Percentiles rank a stretch among this genome's conserved stretches.
These are phyloP conservation scores for Drosophila arizonae DNA, from an alignment of 1,140 invertebrate genomes.

Conservation along the genomic window DNA sequence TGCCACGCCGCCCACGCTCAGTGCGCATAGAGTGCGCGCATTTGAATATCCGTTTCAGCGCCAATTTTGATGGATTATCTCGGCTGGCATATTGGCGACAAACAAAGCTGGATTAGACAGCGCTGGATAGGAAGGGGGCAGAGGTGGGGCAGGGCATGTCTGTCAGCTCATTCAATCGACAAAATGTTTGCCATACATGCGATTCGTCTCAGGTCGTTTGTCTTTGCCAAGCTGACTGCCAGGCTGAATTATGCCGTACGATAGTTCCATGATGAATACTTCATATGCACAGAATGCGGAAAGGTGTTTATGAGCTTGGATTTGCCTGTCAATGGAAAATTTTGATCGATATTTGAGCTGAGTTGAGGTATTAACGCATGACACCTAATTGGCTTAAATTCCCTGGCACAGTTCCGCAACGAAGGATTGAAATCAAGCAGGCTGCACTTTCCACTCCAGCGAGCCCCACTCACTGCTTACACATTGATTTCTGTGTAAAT, in stretches of 20 bases:
- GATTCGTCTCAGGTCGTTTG: slow-evolving; percentile 66
- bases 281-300: slow-evolving; percentile 69
- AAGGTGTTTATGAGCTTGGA: slow-evolving; percentile 71
- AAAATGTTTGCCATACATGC: slow-evolving; percentile 25
- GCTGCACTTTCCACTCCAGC: slow-evolving; percentile 57
- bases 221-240: slow-evolving; percentile 47
- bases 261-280: slow-evolving; percentile 27
- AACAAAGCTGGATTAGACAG: slow-evolving; percentile 43
- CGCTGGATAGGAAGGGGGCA: not conserved
- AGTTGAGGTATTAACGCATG: slow-evolving; percentile 40
- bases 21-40: slow-evolving; percentile 8
- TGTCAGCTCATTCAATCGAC: slow-evolving; percentile 8
- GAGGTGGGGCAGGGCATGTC: not conserved
- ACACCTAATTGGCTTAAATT: slow-evolving; percentile 50
- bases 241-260: slow-evolving; percentile 28
- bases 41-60: slow-evolving; percentile 61
- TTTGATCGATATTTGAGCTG: slow-evolving; percentile 57
- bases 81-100: slow-evolving; percentile 56
- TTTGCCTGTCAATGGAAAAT: slow-evolving; percentile 34
- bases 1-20: not conserved
- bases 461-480: slow-evolving; percentile 12
- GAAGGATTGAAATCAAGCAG: not conserved
- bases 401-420: slow-evolving; percentile 36
- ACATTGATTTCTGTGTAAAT: slow-evolving; percentile 70
- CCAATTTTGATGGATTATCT: slow-evolving; percentile 69